Evolutionary conservation across 2,113 vertebrate species (phyloP), one percentile per base, ranked within the genome.

Genomic region (Oceanites oceanicus): DNA sequence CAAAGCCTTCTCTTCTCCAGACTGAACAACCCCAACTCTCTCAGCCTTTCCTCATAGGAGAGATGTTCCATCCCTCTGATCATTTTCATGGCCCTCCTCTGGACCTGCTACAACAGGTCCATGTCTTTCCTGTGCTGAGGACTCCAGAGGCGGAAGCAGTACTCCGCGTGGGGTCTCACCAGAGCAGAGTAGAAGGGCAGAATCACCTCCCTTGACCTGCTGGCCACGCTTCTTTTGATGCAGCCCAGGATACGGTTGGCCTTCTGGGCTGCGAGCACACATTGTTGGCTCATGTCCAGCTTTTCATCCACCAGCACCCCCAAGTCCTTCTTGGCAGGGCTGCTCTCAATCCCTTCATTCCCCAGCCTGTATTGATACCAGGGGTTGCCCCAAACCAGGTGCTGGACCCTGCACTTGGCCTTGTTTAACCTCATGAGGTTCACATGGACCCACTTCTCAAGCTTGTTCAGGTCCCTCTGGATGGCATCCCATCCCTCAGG

Each of bases 191-290:
- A 62, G 29, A 90, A 17, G 27, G 18, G 5, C 7, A 62, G 21
- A 63, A 70, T 42, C 49, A n/a, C 17, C 17, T 71, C 17, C 49
- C 42, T 71, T 0, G 2, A 42, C n/a, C 13, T 83, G 25, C 20
- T 61, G 34, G 20, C 16, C 22, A 27, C 0, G 1, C 14, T 85
- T 55, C 40, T 70, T 62, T 38, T 27, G 6, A 74, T 67, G 18
- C 9, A 58, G 36, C 52, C 6, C 5, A 66, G 19, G 53, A 50
- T 38, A 34, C 0, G 0, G 3, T 52, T 67, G 22, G 27, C 5
- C 7, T 67, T 82, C 61, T 52, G 36, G 17, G 6, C 34, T 67
- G 15, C 0, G 2, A 59, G 27, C 4, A 0, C 45, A 38, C 6
- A 25, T 45, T 45, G 44, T 18, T 9, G 44, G 44, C 17, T 45